Evolutionary conservation across 30 jellyfish, hydroid and myxozoan genomes (phyloP).

Genomic region (Turritopsis dohrnii): DNA sequence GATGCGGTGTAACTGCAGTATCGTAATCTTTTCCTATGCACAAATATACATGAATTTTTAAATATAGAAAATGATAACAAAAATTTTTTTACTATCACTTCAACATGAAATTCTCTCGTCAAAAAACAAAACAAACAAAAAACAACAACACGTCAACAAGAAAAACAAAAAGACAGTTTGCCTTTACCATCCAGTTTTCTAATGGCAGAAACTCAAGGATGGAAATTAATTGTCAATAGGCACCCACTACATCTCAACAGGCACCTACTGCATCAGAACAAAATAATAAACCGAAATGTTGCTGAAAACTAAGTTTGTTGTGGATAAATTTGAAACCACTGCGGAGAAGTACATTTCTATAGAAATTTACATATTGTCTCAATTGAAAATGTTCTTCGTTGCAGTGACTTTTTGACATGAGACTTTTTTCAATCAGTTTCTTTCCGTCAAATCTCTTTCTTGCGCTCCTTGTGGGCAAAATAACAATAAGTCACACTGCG

Average conservation of each 20-base stretch:
- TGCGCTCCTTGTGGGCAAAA: too few species aligned
- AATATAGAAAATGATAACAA: neutral
- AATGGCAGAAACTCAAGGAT: neutral
- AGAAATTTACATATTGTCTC: too few species aligned
- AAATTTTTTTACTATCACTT: neutral
- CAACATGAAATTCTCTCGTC: neutral
- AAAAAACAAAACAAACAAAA: neutral
- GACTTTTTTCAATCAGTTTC: too few species aligned
- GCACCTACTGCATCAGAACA: neutral
- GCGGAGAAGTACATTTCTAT: too few species aligned
- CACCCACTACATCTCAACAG: neutral
- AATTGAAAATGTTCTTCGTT: too few species aligned
- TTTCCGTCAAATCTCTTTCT: too few species aligned
- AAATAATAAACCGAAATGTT: too few species aligned
- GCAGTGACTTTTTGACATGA: too few species aligned
- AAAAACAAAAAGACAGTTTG: neutral
- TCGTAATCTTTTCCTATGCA: neutral
- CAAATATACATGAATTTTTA: neutral
- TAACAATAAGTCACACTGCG: too few species aligned
- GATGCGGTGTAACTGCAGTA: too few species aligned
- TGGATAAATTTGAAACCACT: too few species aligned
- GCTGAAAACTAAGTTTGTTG: too few species aligned
- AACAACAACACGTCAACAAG: neutral
- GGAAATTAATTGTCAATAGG: neutral
- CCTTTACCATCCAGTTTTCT: neutral